phyloP scores from a whole-genome alignment of 1,140 invertebrate species.

The Leucophenga varia region DNA sequence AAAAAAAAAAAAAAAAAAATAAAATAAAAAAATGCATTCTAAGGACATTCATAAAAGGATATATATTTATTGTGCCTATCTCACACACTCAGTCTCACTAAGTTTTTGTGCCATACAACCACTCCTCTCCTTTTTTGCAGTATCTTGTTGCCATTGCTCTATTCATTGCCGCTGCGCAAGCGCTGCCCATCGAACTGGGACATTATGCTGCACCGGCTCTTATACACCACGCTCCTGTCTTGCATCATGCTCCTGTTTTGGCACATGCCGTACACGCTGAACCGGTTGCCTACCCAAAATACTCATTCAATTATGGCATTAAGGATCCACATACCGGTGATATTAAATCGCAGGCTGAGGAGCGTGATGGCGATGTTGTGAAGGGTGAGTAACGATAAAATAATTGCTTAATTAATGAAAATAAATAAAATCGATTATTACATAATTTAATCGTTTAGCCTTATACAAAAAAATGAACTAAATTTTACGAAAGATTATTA shows the following conservation, averaged over 20 bases:
- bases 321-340: constrained; percentile 64
- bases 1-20: no score
- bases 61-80: no score
- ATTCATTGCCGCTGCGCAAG: constrained; percentile 45
- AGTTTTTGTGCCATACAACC: no score
- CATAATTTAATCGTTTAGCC: no score
- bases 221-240: constrained; percentile 44
- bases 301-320: constrained; percentile 61
- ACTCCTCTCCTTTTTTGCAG: constrained; percentile 26
- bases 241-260: constrained; percentile 33
- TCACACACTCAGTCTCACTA: no score
- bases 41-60: no score
- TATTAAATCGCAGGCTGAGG: constrained; percentile 67
- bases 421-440: no score
- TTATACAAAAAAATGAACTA: no score
- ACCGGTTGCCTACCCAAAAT: constrained; percentile 59
- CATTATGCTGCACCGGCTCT: constrained; percentile 41
- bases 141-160: constrained; percentile 52
- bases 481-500: no score
- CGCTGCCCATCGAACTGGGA: constrained; percentile 50
- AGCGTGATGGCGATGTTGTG: constrained; percentile 63
- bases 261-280: constrained; percentile 50
- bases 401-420: no score
- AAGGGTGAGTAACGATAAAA: constrained; percentile 53
- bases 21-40: no score